phyloP scores from a whole-genome alignment of 2,888 invertebrate species.

The Eucera pruinosa region DNA sequence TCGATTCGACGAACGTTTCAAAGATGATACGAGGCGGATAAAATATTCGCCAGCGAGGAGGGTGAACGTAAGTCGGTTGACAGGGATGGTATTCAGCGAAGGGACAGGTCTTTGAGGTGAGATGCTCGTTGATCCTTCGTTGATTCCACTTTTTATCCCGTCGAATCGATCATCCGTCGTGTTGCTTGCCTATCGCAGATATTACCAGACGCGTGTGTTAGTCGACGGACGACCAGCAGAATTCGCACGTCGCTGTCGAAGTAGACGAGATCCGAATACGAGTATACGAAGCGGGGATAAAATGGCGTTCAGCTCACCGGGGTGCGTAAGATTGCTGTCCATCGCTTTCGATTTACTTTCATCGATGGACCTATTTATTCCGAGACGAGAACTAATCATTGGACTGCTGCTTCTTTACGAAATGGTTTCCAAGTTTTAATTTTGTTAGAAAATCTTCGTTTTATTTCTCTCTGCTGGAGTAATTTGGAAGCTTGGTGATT shows the following conservation, averaged over 20 bases:
- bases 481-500: no score
- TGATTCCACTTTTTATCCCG: slow-evolving; percentile 81
- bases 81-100: slow-evolving; percentile 44
- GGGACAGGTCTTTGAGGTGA: slow-evolving; percentile 54
- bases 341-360: slow-evolving; percentile 20
- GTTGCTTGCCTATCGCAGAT: slow-evolving; percentile 53
- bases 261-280: slow-evolving; percentile 56
- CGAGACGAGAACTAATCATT: no score
- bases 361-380: slow-evolving; percentile 29
- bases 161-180: slow-evolving; percentile 81
- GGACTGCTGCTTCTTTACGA: no score
- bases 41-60: slow-evolving; percentile 42
- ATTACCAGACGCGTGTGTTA: slow-evolving; percentile 23
- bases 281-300: slow-evolving; percentile 26
- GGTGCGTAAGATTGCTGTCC: slow-evolving; percentile 13
- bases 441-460: no score
- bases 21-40: slow-evolving; percentile 36
- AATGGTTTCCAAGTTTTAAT: no score
- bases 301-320: background rate
- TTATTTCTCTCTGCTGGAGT: no score
- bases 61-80: slow-evolving; percentile 46
- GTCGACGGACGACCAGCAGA: no score
- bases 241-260: slow-evolving; percentile 26
- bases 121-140: slow-evolving; percentile 78
- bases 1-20: slow-evolving; percentile 27